Conservation (phyloP, 2,113 vertebrate genomes). For the Regulus satrapa region DNA sequence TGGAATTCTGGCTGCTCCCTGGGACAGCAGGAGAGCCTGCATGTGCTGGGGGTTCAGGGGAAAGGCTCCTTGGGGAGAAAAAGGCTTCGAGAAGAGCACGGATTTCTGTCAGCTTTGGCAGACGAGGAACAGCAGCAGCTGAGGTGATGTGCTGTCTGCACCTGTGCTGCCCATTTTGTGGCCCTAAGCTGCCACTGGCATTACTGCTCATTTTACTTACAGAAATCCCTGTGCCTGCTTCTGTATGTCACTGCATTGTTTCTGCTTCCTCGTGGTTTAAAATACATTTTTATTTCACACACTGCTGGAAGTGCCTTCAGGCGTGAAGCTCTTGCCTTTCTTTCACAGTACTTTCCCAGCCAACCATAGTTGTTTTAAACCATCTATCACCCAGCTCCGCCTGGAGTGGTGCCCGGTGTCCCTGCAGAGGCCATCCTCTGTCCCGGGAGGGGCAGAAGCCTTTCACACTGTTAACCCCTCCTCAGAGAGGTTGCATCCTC, state of each 20-base stretch:
- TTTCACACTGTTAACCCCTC: not conserved
- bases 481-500: not conserved
- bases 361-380: not conserved
- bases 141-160: accelerated
- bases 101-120: not conserved
- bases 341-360: not conserved
- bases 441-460: not conserved
- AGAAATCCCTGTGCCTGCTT: not conserved
- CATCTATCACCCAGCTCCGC: not conserved
- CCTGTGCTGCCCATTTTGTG: no score
- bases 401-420: not conserved
- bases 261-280: not conserved
- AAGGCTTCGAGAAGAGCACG: no score
- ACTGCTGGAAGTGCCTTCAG: not conserved
- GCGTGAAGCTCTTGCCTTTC: not conserved
- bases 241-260: not conserved
- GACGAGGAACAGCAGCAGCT: not conserved
- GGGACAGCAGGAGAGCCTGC: not conserved
- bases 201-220: not conserved
- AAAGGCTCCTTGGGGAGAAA: not conserved
- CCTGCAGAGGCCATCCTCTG: not conserved
- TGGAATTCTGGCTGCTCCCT: not conserved
- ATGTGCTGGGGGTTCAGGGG: no score
- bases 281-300: not conserved
- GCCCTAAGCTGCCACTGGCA: not conserved